Base-by-base conservation (phyloP, 1,140 invertebrate species). In the Anagrus nilaparvatae region DNA sequence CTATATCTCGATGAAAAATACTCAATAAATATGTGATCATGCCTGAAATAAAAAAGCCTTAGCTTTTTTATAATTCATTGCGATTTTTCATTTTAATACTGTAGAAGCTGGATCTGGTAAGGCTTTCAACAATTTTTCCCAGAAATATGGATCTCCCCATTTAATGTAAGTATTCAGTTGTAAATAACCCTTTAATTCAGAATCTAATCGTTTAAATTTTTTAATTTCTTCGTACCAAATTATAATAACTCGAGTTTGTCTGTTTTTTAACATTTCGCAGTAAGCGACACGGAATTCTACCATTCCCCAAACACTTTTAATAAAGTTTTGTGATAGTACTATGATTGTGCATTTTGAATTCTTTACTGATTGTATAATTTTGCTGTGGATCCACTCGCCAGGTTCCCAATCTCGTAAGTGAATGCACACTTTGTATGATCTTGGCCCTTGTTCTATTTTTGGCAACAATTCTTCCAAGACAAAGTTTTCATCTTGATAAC, bases 91-190 rank as follows among this genome's bases (percentile, higher is more conserved):
- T n/a, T n/a, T n/a, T n/a, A n/a, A n/a, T n/a, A n/a, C n/a, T n/a
- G n/a, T n/a, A n/a, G n/a, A n/a, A n/a, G n/a, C n/a, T n/a, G n/a
- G n/a, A n/a, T n/a, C n/a, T n/a, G 78, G 78, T 59, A 87, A 55
- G 1, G 82, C 84, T 50, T 83, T 88, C 18, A 73, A 68, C 16
- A 93, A 58, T 60, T 85, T 88, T 30, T 87, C 75, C 85, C 86
- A 92, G 55, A 94, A 93, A 75, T 79, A 80, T 5, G 79, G 79
- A 56, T 91, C 85, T 12, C 78, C 37, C 81, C 79, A 86, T 51
- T 84, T 75, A 1, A 94, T 70, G 53, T 91, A 94, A 0, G 90
- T 93, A 59, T 91, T 92, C 53, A 81, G 85, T n/a, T 75, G 75
- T 1, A 93, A 56, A 51, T 93, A 90, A 0, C 78, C 71, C 45